Base-by-base conservation (phyloP, 35 echinoderm and acorn worm genomes). In the Ptychodera flava region DNA sequence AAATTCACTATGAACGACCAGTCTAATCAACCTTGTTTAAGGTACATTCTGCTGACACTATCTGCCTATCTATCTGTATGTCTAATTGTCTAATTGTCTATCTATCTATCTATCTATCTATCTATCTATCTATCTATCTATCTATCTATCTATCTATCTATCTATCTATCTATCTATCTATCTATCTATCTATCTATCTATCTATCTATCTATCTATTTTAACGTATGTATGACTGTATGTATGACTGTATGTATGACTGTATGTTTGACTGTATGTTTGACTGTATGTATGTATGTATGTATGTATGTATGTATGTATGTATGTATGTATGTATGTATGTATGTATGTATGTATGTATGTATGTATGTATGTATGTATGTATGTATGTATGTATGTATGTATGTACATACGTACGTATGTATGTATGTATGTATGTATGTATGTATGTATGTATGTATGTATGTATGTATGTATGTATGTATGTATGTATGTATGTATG, bases 81-180 rank as follows among this genome's bases (percentile, higher is more conserved):
- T 64, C 45, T 64, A 22, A 12, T 22, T 64, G 45, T 64, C 45
- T 64, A 22, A 12, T 22, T 64, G 45, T 64, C 45, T 64, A 22
- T 64, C 45, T 64, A 6, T 64, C 45, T 64, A 6, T 64, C 45
- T 64, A 6, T 64, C 45, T 64, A 6, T 64, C 45, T 64, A 6
- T 64, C 45, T 64, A 6, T 64, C 45, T 64, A 6, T 64, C 45
- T 64, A 6, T 64, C 45, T 64, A 6, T 64, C 45, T 64, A 6
- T 64, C 45, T 64, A 6, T 64, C 45, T 64, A 6, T 64, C 45
- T 64, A 6, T 64, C 45, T 64, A 6, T 64, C 45, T 64, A 6
- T 64, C 45, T 64, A 64, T 64, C 45, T 64, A 64, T 64, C 45
- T 64, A 64, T 64, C 45, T 64, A 64, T 64, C 45, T 64, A 64